phyloP scores from a whole-genome alignment of 2,113 vertebrate genomes.

The Alligator sinensis region DNA sequence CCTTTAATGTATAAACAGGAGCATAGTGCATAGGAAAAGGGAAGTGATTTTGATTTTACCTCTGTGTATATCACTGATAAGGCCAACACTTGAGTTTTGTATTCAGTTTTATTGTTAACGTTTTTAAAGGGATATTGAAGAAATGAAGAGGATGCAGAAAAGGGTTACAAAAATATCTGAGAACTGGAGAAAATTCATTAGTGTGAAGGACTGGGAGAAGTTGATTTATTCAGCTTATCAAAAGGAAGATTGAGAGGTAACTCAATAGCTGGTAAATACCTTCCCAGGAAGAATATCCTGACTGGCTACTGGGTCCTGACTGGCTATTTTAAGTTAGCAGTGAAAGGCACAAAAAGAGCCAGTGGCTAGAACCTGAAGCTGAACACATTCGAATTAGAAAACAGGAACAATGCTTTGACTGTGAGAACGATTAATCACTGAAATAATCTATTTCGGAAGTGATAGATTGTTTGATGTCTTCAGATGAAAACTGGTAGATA shows the following conservation, averaged over 20 bases:
- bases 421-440: no score
- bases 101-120: not conserved
- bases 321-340: not conserved
- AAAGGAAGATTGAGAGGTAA: not conserved
- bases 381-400: no score
- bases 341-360: not conserved
- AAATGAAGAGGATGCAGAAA: slow-evolving; percentile 5
- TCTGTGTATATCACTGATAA: not conserved
- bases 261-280: not conserved
- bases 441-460: no score
- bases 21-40: not conserved
- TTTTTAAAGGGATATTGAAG: slow-evolving; percentile 31
- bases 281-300: not conserved
- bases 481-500: no score
- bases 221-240: not conserved
- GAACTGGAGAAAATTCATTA: not conserved
- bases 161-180: not conserved
- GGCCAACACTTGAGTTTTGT: not conserved
- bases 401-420: no score
- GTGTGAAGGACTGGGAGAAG: not conserved
- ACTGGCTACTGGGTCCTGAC: not conserved
- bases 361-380: not conserved
- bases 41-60: slow-evolving; percentile 56
- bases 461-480: no score
- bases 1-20: slow-evolving; percentile 38